These are phyloP conservation scores for Pachypanchax playfairii DNA, from an alignment of 2,113 vertebrate species.

Conservation along the genomic window DNA sequence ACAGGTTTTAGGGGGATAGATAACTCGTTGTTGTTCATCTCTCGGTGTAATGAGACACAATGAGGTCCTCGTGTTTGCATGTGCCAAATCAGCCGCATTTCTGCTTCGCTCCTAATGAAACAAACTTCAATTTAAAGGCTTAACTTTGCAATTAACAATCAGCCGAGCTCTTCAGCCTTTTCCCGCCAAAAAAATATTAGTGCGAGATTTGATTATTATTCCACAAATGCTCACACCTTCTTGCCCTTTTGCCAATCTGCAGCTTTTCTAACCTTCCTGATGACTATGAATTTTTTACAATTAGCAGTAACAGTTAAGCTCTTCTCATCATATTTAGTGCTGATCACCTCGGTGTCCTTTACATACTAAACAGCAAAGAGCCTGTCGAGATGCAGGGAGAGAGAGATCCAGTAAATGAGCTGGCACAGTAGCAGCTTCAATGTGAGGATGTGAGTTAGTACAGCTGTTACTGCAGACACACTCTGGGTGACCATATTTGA, in stretches of 20 bases:
- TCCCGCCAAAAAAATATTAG: constrained; percentile 27
- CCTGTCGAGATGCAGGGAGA: constrained; percentile 18
- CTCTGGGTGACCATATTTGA: constrained; percentile 3
- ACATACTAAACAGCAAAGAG: constrained; percentile 36
- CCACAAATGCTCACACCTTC: constrained; percentile 26
- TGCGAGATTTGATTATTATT: constrained; percentile 31
- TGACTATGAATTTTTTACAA: constrained; percentile 9
- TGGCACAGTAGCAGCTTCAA: no score
- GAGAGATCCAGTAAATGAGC: constrained; percentile 1
- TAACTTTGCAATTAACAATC: constrained; percentile 44
- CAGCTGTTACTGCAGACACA: constrained; percentile 3
- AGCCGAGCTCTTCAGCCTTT: constrained; percentile 28
- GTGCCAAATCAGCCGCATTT: constrained; percentile 22
- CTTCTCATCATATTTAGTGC: constrained; percentile 3
- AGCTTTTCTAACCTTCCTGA: constrained; percentile 2
- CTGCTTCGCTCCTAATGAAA: constrained; percentile 32
- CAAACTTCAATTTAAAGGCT: constrained; percentile 47
- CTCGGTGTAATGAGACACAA: constrained; percentile 46
- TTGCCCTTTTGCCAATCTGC: constrained; percentile 8
- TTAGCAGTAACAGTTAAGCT: constrained; percentile 16
- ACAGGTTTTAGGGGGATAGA: constrained; percentile 11
- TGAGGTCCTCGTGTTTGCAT: constrained; percentile 21
- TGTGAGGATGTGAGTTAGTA: constrained; percentile 23
- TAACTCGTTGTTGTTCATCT: constrained; percentile 53
- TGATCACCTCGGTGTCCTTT: constrained; percentile 30